A percentile compares a stretch with the other conserved stretches of the same genome.
phyloP scores from a whole-genome alignment of 2,888 invertebrate genomes.

The Nephrotoma guestfalica region DNA sequence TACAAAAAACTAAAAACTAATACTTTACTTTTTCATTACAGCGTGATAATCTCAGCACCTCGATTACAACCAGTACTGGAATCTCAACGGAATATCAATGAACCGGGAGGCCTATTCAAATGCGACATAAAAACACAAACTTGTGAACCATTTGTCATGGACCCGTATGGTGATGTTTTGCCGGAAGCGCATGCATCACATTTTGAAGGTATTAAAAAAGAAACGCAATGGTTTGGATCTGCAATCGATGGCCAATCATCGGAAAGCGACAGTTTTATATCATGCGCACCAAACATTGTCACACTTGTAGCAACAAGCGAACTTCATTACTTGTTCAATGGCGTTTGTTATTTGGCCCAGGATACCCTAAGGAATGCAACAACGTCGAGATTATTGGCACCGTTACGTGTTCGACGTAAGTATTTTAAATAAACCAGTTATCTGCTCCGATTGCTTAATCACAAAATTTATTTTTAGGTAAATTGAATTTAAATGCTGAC shows the following conservation, averaged over 20 bases:
- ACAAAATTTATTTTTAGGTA: constrained; percentile 15
- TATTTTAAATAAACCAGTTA: neutral
- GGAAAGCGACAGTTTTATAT: constrained; percentile 27
- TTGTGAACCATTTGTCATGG: constrained; percentile 31
- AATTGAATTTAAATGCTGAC: neutral
- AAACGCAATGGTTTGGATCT: constrained; percentile 36
- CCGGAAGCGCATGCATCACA: constrained; percentile 1
- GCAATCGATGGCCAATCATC: constrained; percentile 33
- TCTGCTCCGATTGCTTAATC: constrained; percentile 14
- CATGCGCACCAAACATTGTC: constrained; percentile 29
- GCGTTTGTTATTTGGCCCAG: constrained; percentile 31
- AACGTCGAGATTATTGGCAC: constrained; percentile 25
- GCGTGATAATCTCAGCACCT: constrained; percentile 39
- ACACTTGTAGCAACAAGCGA: constrained; percentile 16
- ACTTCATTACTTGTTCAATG: constrained; percentile 28
- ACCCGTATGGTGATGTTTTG: constrained; percentile 20
- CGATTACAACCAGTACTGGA: constrained; percentile 34
- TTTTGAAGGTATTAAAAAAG: constrained; percentile 26
- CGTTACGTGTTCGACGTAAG: constrained; percentile 22
- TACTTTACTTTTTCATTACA: constrained; percentile 16
- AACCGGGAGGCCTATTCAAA: constrained; percentile 40
- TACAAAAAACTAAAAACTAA: neutral
- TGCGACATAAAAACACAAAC: constrained; percentile 24
- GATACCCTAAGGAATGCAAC: constrained; percentile 23
- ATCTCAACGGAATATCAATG: constrained; percentile 26